These are phyloP conservation scores for Ptyas mucosa DNA, from an alignment of 2,113 vertebrate genomes.

Conservation along the genomic window DNA sequence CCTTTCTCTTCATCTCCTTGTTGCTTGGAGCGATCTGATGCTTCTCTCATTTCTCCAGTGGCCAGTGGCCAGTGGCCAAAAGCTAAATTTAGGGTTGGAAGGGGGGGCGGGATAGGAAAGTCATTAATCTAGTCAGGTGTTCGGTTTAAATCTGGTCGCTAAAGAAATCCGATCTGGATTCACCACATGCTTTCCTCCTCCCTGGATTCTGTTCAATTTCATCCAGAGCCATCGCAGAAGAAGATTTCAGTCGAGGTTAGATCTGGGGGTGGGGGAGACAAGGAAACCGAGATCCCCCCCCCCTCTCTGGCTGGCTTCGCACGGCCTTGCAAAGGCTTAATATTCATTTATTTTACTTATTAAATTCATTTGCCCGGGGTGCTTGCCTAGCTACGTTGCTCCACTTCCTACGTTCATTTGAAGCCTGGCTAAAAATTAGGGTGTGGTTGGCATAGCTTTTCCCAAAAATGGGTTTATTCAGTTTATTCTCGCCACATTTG, in stretches of 20 bases:
- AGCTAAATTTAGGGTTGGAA: conserved; percentile 21
- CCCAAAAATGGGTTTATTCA: background rate
- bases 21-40: background rate
- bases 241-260: background rate
- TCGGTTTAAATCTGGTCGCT: conserved; percentile 5
- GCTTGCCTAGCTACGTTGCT: background rate
- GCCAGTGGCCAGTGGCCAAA: background rate
- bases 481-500: background rate
- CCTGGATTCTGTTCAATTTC: background rate
- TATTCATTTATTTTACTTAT: background rate
- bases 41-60: background rate
- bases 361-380: background rate
- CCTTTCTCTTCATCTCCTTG: background rate
- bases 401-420: background rate
- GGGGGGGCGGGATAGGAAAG: background rate
- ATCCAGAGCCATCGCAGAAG: background rate
- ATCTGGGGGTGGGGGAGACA: background rate
- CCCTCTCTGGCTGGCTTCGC: background rate
- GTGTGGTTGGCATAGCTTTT: background rate
- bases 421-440: background rate
- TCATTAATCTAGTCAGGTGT: conserved; percentile 1
- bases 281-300: background rate
- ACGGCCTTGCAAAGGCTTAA: background rate
- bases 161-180: background rate
- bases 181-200: background rate